A percentile compares a stretch with the other conserved stretches of the same genome.
Evolutionary conservation across 2,113 vertebrate genomes (phyloP).

Genomic region (Sylvilagus bachmani): DNA sequence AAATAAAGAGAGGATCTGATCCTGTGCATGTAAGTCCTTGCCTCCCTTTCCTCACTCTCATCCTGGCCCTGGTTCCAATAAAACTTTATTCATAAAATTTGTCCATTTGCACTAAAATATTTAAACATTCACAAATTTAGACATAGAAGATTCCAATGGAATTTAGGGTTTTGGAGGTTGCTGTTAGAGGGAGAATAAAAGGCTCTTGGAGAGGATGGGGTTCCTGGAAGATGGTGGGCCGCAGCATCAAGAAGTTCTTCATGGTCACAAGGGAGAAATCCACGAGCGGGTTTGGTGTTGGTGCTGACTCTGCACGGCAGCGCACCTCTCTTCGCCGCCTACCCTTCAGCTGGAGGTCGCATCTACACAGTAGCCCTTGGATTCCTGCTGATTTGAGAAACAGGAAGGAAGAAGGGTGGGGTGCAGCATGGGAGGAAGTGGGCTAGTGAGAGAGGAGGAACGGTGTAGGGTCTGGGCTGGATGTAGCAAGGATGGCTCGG

Average conservation of each 20-base stretch:
- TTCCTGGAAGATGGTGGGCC: background rate
- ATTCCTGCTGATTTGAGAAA: background rate
- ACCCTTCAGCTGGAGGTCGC: background rate
- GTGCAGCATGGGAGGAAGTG: background rate
- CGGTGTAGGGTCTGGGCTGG: background rate
- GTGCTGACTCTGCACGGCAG: background rate
- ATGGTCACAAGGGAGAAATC: background rate
- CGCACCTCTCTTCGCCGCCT: background rate
- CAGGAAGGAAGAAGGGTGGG: conserved; percentile 37
- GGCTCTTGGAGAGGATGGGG: background rate
- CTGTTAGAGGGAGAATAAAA: background rate
- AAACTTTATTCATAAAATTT: conserved; percentile 34
- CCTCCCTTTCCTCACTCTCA: background rate
- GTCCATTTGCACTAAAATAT: background rate
- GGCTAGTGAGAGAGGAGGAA: background rate
- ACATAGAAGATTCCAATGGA: background rate
- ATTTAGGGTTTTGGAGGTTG: background rate
- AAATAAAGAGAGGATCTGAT: background rate
- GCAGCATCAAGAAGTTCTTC: background rate
- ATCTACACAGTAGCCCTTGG: background rate
- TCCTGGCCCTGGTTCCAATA: background rate
- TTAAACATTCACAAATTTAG: background rate
- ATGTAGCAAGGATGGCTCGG: background rate
- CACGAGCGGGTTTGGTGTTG: background rate
- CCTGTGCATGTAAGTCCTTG: accelerated